Evolutionary conservation across 1,140 invertebrate species (phyloP).

Genomic region (Drosophila trapezifrons): DNA sequence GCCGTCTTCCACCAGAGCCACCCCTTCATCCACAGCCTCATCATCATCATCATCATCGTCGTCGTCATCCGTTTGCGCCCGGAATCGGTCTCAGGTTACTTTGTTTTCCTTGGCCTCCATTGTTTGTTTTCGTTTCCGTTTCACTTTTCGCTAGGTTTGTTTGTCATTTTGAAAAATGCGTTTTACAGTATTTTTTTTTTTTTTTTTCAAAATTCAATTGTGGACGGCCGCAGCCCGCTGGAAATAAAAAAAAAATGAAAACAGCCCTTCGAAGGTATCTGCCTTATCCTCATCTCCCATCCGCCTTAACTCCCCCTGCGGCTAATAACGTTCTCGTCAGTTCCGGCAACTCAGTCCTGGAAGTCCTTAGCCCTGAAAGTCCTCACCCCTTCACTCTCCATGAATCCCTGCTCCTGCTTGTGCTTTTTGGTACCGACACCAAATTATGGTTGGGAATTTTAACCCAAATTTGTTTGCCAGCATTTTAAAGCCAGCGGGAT

Average conservation of each 20-base stretch:
- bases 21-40: slow-evolving; percentile 20
- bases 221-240: slow-evolving; percentile 62
- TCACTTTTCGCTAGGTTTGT: slow-evolving; percentile 73
- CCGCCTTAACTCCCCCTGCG: slow-evolving; percentile 38
- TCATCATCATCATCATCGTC: slow-evolving; percentile 34
- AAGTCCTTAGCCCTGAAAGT: slow-evolving; percentile 4
- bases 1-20: slow-evolving; percentile 5
- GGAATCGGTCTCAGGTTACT: slow-evolving; percentile 70
- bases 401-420: slow-evolving; percentile 13
- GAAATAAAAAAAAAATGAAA: slow-evolving; percentile 18
- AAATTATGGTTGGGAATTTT: slow-evolving; percentile 44
- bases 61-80: slow-evolving; percentile 54
- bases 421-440: slow-evolving; percentile 33
- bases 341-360: slow-evolving; percentile 41
- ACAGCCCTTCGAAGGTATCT: slow-evolving; percentile 51
- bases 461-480: slow-evolving; percentile 32
- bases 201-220: slow-evolving; percentile 69
- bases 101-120: slow-evolving; percentile 70
- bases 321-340: slow-evolving; percentile 68
- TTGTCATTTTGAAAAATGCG: slow-evolving; percentile 66
- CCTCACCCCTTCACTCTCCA: slow-evolving; percentile 1
- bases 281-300: slow-evolving; percentile 10
- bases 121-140: slow-evolving; percentile 80
- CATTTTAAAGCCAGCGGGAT: slow-evolving; percentile 18
- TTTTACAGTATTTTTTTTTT: slow-evolving; percentile 48